phyloP scores from a whole-genome alignment of 2,888 invertebrate genomes.

The Coenonympha arcania region DNA sequence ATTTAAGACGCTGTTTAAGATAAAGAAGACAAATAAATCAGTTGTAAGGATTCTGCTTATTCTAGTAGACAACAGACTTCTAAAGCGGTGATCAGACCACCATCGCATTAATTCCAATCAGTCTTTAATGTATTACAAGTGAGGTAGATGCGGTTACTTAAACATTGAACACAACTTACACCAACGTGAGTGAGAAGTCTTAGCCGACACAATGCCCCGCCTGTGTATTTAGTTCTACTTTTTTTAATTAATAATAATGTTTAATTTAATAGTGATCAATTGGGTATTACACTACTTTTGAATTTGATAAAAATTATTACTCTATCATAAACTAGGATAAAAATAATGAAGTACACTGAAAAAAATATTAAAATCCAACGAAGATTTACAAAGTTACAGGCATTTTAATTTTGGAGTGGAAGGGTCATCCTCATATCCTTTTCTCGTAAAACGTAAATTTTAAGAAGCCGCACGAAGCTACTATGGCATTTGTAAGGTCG shows the following conservation, averaged over 20 bases:
- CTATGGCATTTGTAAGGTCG: too few species aligned
- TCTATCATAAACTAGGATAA: too few species aligned
- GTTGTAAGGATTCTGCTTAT: constrained; percentile 32
- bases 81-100: constrained; percentile 69
- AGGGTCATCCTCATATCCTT: too few species aligned
- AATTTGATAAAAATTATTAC: too few species aligned
- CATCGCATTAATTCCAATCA: constrained; percentile 57
- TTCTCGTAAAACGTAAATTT: too few species aligned
- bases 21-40: constrained; percentile 26
- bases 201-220: constrained; percentile 11
- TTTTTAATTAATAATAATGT: background rate
- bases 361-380: too few species aligned
- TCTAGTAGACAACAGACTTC: constrained; percentile 66
- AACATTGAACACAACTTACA: constrained; percentile 47
- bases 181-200: constrained; percentile 26
- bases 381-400: too few species aligned
- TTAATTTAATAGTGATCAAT: background rate
- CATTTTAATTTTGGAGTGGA: too few species aligned
- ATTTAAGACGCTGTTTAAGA: constrained; percentile 30
- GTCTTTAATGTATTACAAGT: constrained; percentile 61
- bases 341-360: too few species aligned
- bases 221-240: background rate
- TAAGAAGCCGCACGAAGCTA: too few species aligned
- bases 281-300: too few species aligned
- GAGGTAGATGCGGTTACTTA: constrained; percentile 62